Evolutionary conservation across 2,797 vertebrate species (phyloP), one percentile per base, ranked within the genome.

Genomic region (Sardinella longiceps): DNA sequence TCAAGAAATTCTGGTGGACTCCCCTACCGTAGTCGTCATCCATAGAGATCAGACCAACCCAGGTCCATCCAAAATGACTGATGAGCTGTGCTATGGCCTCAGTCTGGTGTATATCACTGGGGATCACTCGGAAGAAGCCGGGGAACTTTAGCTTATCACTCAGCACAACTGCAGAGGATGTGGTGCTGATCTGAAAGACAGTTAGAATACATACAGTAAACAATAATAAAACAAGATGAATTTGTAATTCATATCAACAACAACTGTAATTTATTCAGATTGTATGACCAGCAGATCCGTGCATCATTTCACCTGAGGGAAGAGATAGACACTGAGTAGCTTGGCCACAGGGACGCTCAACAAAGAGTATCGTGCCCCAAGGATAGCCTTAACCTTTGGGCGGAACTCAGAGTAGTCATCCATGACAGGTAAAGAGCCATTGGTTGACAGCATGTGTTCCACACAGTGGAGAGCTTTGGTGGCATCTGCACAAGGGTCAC

Each of bases 1-100:
- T 7, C 20, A 90, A 89, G 86, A 97, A 95, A 18, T 91, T 95
- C 53, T 95, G 91, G 77, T 95, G 86, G 53, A 94, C 95, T 0
- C 94, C 90, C 10, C 93, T 90, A 14, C 96, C 96, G 0, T 96
- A 96, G 89, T 97, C 96, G 86, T 96, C 95, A 20, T 97, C 96
- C 0, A 94, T 95, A 51, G 93, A 93, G 82, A 97, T 93, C n/a
- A 96, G 88, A 43, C 96, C 96, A 0, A 97, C 91, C 96, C 96
- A 97, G 10, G 95, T 94, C 96, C 95, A 96, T 1, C 63, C 74
- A 50, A 88, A 88, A 5, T 87, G 50, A 0, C 45, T 28, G 56
- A 88, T 28, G 51, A 92, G 89, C 45, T 85, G 84, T 15, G 88
- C 87, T 51, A 91, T 37, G 0, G 91, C 91, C 20, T 82, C 4